Evolutionary conservation across 1,140 invertebrate species (phyloP), one percentile per base, ranked within the genome.

Genomic region (Drosophila takahashii): DNA sequence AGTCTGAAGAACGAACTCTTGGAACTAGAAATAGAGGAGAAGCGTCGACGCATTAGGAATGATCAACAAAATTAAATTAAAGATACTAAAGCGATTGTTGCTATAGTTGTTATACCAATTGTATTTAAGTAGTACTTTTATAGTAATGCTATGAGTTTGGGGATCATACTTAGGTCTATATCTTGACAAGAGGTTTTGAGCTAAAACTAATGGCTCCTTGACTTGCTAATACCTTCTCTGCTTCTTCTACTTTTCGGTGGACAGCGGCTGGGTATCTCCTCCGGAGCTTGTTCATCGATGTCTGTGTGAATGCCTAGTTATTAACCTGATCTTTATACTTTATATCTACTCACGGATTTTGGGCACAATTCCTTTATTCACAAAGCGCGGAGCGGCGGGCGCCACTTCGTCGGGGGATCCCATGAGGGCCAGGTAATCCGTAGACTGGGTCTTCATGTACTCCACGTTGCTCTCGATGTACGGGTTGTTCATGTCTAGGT

Each of bases 401-500:
- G 92, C 92, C 34, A 79, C 58, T 51, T 91, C 91, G 54, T 96
- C 95, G 0, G 96, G 96, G 0, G 95, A 93, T 11, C 94, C 95
- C 92, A 97, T 94, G 94, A 97, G 95, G 1, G 94, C 94, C 11
- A 97, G 84, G 61, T 97, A 97, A 77, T 98, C 97, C 22, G 94
- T 95, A 47, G 94, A 92, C 10, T 93, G 93, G 26, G 72, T 74
- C 53, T 79, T 83, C 66, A 80, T 72, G 36, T 91, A 76, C 29
- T 92, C 87, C 10, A 92, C 93, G 85, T 97, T 98, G 92, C 95
- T 95, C 29, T 94, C 93, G 74, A 95, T 92, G 65, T 97, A 98
- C 0, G 95, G 95, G 13, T 95, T 94, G 80, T 98, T 98, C 15
- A 98, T 90, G 66, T 97, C 96, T 10, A 97, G 94, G 86, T 98